Evolutionary conservation across 2,888 invertebrate genomes (phyloP), one percentile per base, ranked within the genome.

Genomic region (Drosophila paramelanica): DNA sequence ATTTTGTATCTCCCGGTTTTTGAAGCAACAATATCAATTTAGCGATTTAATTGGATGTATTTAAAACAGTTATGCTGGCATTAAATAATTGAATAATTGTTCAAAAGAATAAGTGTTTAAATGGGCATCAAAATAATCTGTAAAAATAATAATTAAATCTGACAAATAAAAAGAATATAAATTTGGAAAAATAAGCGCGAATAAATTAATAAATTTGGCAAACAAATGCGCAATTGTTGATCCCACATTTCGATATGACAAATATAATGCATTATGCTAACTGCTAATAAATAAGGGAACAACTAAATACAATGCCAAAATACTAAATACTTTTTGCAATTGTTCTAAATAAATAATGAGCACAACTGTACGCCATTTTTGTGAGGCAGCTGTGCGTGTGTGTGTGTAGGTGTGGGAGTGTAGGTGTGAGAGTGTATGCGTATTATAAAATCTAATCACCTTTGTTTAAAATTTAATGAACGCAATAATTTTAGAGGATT

Each of bases 391-490:
- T 51, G 57, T 43, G 60, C 3, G 31, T 31, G 10, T 2, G 31
- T 31, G 10, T 10, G 50, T 53, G 66, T 31, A 17, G 49, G 57
- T 43, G 60, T 27, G 27, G 7, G 8, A 0, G 27, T 7, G 8
- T 8, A 20, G 20, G 20, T 20, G 20, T 20, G 20, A 20, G 20
- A 20, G 50, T 56, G 66, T 57, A 60, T 67, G 71, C 69, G 73
- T 74, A 80, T 85, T 79, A 82, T 79, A 82, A 83, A 89, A 89
- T 89, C 89, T 89, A 90, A 89, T 89, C 89, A 85, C 88, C 87
- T 89, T 81, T 88, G 87, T 87, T 89, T 86, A 89, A 89, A 81
- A 82, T 88, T 88, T 90, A 90, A 89, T 88, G 87, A 88, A 80
- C 71, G 86, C 84, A 81, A 88, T 88, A 81, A 79, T 89, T 88